Base-by-base conservation (phyloP, 2,797 vertebrate species). In the Tarsius wallacei region DNA sequence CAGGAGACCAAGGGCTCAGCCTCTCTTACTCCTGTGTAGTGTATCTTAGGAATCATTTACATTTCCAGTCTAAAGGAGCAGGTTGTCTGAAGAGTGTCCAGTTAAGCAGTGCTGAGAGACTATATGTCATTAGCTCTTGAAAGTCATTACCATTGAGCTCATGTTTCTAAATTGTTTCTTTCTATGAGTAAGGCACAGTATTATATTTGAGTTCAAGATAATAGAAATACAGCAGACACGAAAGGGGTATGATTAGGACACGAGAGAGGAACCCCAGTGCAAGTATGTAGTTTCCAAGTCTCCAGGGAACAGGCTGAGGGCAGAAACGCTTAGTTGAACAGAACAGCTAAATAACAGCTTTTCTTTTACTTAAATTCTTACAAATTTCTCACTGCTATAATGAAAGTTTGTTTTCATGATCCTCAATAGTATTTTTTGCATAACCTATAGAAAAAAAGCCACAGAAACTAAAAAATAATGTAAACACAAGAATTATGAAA, bases 191-290 rank as follows among this genome's bases (percentile, higher is more conserved):
- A 76, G 57, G 21, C 51, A 76, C 21, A 87, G 13, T 47, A 81
- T 26, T 7, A 7, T 61, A 49, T 84, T 83, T 87, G 36, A 90
- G 87, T 68, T 61, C 59, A 84, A 88, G 81, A 95, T 92, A 84
- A 74, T 12, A 0, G 1, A 87, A 96, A 51, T 13, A 31, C 24
- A 14, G 49, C 42, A 61, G 51, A 66, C 10, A 19, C 22, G 49
- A 95, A 78, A 87, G 81, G 8, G 33, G 2, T 55, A 22, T 73
- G 71, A 83, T 70, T 83, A 70, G n/a, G 53, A 84, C 13, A n/a
- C 15, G 19, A 61, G 16, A 28, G n/a, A 74, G 47, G 51, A 51
- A 78, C 70, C 16, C 22, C 0, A 12, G 4, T 4, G 14, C 8
- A 74, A 53, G 57, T 21, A 5, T 17, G 16, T 13, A 57, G 21